Evolutionary conservation across 2,888 invertebrate species (phyloP), one percentile per base, ranked within the genome.

Genomic region (Microplitis manilae): DNA sequence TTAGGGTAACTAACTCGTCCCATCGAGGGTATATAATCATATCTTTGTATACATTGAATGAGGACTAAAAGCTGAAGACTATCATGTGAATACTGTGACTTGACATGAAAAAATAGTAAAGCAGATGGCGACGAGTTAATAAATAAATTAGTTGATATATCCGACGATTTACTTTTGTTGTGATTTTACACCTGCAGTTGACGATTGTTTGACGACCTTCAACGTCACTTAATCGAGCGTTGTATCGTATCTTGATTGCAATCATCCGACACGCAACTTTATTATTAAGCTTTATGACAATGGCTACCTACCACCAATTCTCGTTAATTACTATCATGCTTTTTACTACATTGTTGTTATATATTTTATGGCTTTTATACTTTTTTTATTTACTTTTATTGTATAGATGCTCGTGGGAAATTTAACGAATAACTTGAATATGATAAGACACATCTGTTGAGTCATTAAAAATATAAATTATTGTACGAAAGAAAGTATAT

Each of bases 101-200:
- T 50, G 13, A 50, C 50, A 50, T 13, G 8, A 50, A 50, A 13
- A 50, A 50, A 17, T 17, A 64, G 64, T 1, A 8, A 50, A 50
- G 9, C 50, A 50, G 50, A 50, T 50, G 50, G 13, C 50, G 13
- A 13, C 50, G 50, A 50, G 13, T 50, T 50, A 50, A 50, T 38
- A 41, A 15, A 68, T 73, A 30, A 69, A 69, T 50, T 50, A 50
- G 50, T 50, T 7, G 9, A 1, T 13, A 50, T 50, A 50, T 13
- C 50, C 9, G 50, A 13, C 9, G 50, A 9, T 9, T 50, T 50
- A 50, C 9, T 50, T 50, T 50, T 50, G 50, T 78, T 79, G 83
- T 80, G 83, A 83, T 84, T 83, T 84, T 81, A 80, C 86, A 86
- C 85, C 86, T 85, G 86, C 81, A 71, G 65, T 73, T 73, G 59